phyloP scores from a whole-genome alignment of 1,140 invertebrate species.

The Bombyx mandarina region DNA sequence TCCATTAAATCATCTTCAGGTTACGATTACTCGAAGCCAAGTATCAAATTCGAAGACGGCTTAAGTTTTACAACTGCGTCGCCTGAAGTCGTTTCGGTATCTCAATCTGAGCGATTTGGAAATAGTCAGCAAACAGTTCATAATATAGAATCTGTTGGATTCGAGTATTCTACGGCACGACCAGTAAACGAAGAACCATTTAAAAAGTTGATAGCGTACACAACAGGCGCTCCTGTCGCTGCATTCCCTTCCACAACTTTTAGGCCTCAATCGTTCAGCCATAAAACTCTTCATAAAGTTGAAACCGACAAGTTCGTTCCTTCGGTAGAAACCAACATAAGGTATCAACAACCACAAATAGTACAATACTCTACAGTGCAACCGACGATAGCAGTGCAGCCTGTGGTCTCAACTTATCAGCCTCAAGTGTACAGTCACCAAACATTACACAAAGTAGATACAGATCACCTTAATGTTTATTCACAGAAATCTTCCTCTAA shows the following conservation, averaged over 20 bases:
- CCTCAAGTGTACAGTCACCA: slow-evolving; percentile 32
- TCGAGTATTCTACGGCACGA: slow-evolving; percentile 33
- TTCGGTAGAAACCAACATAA: slow-evolving; percentile 15
- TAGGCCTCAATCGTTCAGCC: slow-evolving; percentile 36
- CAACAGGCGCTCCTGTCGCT: slow-evolving; percentile 48
- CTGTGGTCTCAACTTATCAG: slow-evolving; percentile 24
- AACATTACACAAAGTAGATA: slow-evolving; percentile 31
- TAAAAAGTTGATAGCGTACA: slow-evolving; percentile 64
- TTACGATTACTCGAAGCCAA: slow-evolving; percentile 63
- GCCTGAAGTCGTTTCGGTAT: slow-evolving; percentile 41
- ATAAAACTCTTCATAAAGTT: slow-evolving; percentile 48
- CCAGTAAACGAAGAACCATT: slow-evolving; percentile 61
- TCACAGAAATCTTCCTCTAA: slow-evolving; percentile 8
- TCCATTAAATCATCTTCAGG: slow-evolving; percentile 33
- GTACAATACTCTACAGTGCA: slow-evolving; percentile 27
- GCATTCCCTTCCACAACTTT: slow-evolving; percentile 27
- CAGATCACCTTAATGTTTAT: slow-evolving; percentile 36
- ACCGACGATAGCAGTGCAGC: slow-evolving; percentile 17
- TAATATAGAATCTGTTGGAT: slow-evolving; percentile 30
- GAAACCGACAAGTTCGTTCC: slow-evolving; percentile 32
- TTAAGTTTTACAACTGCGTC: slow-evolving; percentile 39
- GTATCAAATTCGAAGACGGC: slow-evolving; percentile 51
- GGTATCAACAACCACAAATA: slow-evolving; percentile 29
- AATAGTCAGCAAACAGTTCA: slow-evolving; percentile 49
- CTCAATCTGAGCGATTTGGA: slow-evolving; percentile 38